phyloP scores from a whole-genome alignment of 2,797 vertebrate species.

The Takifugu ocellatus region DNA sequence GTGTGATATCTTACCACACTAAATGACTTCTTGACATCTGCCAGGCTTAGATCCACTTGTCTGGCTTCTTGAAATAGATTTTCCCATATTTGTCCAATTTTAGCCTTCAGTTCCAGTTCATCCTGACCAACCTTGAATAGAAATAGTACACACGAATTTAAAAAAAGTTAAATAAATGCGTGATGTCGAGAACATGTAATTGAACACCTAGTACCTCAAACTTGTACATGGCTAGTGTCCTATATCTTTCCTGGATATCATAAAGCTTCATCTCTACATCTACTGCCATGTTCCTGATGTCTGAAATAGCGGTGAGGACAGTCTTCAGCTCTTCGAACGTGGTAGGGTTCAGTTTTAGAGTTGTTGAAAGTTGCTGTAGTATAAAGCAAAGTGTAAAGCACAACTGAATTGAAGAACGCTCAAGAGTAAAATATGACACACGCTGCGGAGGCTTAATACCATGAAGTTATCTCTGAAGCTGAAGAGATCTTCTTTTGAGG shows the following conservation, averaged over 20 bases:
- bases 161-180: background rate
- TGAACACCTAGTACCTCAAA: slow-evolving; percentile 73
- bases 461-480: slow-evolving; percentile 79
- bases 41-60: slow-evolving; percentile 77
- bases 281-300: slow-evolving; percentile 81
- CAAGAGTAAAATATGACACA: background rate
- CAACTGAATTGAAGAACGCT: too few relatives aligned
- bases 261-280: slow-evolving; percentile 81
- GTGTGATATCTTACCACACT: slow-evolving; percentile 72
- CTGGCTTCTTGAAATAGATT: slow-evolving; percentile 78
- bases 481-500: slow-evolving; percentile 80
- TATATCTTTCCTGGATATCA: slow-evolving; percentile 87
- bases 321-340: slow-evolving; percentile 85
- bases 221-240: slow-evolving; percentile 83
- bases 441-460: slow-evolving; percentile 62
- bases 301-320: slow-evolving; percentile 82
- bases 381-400: slow-evolving; percentile 6
- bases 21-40: slow-evolving; percentile 84
- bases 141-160: background rate
- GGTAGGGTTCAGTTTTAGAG: slow-evolving; percentile 75
- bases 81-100: slow-evolving; percentile 78
- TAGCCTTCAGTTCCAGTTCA: slow-evolving; percentile 71
- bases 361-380: slow-evolving; percentile 72
- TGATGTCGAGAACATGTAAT: background rate
- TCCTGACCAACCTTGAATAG: slow-evolving; percentile 75